A percentile compares a stretch with the other conserved stretches of the same genome.
Conservation (phyloP, 2,888 invertebrate genomes). For the Monochamus alternatus region DNA sequence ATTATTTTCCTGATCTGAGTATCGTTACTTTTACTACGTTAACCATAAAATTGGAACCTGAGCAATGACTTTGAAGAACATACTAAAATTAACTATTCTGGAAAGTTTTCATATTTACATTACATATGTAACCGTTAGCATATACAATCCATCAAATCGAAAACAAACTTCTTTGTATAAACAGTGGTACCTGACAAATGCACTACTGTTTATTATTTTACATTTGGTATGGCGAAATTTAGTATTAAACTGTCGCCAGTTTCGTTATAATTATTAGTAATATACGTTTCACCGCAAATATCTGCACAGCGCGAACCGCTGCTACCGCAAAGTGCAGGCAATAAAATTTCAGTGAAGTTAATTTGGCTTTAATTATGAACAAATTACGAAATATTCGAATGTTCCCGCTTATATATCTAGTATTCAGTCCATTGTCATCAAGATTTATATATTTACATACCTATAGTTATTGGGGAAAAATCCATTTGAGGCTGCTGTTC, state of each 20-base stretch:
- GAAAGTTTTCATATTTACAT: too few relatives aligned
- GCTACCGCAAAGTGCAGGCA: constrained; percentile 36
- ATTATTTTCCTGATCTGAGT: too few relatives aligned
- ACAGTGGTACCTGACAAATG: not conserved
- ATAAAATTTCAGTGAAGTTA: constrained; percentile 28
- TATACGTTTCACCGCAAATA: constrained; percentile 32
- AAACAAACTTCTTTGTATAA: not conserved
- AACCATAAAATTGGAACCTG: too few relatives aligned
- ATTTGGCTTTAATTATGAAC: constrained; percentile 19
- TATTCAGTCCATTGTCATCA: not conserved
- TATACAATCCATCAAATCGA: not conserved
- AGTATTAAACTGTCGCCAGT: constrained; percentile 19
- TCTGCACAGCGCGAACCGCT: constrained; percentile 29
- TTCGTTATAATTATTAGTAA: constrained; percentile 24
- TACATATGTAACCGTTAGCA: not conserved
- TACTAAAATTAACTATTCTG: too few relatives aligned
- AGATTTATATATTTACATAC: not conserved
- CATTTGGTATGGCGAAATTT: constrained; percentile 3
- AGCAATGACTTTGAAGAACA: too few relatives aligned
- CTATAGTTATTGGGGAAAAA: too few relatives aligned
- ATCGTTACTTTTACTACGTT: too few relatives aligned
- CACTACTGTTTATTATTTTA: not conserved
- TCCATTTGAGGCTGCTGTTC: too few relatives aligned
- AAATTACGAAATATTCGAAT: constrained; percentile 4
- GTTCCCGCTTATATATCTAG: not conserved